These are phyloP conservation scores for Sciurus vulgaris DNA, from an alignment of 2,797 vertebrate genomes.

Conservation along the genomic window DNA sequence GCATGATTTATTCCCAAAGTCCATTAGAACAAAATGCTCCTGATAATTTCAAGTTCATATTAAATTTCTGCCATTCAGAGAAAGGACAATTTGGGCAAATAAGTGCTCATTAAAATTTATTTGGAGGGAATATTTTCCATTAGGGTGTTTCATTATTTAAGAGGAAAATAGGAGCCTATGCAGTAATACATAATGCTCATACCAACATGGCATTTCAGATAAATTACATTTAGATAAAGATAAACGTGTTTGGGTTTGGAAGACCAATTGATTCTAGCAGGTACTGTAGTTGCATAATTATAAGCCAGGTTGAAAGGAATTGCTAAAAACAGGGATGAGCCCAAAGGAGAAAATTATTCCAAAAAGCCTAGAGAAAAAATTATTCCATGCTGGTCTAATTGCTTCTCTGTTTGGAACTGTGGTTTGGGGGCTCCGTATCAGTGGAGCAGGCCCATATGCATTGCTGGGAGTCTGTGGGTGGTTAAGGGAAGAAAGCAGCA, in stretches of 20 bases:
- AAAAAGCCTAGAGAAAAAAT: slow-evolving; percentile 33
- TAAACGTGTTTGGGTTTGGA: slow-evolving; percentile 74
- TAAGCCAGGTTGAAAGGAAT: slow-evolving; percentile 71
- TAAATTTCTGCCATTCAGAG: slow-evolving; percentile 73
- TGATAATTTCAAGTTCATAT: slow-evolving; percentile 76
- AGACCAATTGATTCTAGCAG: slow-evolving; percentile 74
- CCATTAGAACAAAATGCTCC: slow-evolving; percentile 62
- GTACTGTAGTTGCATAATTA: slow-evolving; percentile 71
- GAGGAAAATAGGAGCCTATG: slow-evolving; percentile 76
- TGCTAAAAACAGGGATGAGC: slow-evolving; percentile 46
- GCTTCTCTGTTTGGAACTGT: slow-evolving; percentile 38
- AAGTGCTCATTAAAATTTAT: slow-evolving; percentile 84
- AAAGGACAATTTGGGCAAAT: slow-evolving; percentile 80
- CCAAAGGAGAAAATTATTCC: slow-evolving; percentile 14
- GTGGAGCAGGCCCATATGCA: background rate
- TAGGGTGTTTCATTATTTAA: slow-evolving; percentile 82
- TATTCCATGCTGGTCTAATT: background rate
- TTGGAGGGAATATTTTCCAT: slow-evolving; percentile 79
- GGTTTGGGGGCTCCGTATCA: background rate
- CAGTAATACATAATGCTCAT: slow-evolving; percentile 65
- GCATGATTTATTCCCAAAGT: slow-evolving; percentile 70
- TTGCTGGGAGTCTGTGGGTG: background rate
- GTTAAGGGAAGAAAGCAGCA: background rate
- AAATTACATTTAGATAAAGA: slow-evolving; percentile 80
- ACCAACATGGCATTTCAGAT: slow-evolving; percentile 78